Evolutionary conservation across 2,888 invertebrate species (phyloP), one percentile per base, ranked within the genome.

Genomic region (Minunthozetes semirufus): DNA sequence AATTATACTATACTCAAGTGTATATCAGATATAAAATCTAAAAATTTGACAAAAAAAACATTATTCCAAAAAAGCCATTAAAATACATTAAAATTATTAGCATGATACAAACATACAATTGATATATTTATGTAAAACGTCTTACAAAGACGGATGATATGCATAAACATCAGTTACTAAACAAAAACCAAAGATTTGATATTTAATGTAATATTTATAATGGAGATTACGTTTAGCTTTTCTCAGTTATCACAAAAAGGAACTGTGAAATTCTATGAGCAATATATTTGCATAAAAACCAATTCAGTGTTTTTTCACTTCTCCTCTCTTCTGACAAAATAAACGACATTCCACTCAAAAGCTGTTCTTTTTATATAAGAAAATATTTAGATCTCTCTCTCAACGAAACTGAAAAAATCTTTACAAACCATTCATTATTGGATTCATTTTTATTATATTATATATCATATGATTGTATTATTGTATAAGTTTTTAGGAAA

Each of bases 161-260:
- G 63, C 63, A 63, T 63, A 63, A 63, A 61, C 63, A 63, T 33
- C 63, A 38, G 63, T 63, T 63, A 38, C 38, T 63, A 33, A 19
- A 22, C 13, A 56, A 3, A 53, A 56, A 56, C 17, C 8, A 33
- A 63, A 63, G 13, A 17, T 33, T 63, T 63, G 27, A 63, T 63
- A 63, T 33, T 56, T 22, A 33, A 63, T 63, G n/a, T 33, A 63
- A 63, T 63, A 27, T 63, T 33, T 63, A 5, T 63, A 63, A 63
- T 63, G 33, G 63, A 63, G 63, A 63, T 63, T 63, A 63, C 22
- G 63, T 63, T 50, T 22, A 61, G 61, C 6, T 61, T 61, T 61
- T 22, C 27, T 17, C 61, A 22, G 25, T 61, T 25, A 19, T 27
- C 4, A 22, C 25, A 61, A 27, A 17, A 6, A 61, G 11, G 27